Evolutionary conservation across 1,140 invertebrate genomes (phyloP).

Genomic region (Sinonovacula constricta): DNA sequence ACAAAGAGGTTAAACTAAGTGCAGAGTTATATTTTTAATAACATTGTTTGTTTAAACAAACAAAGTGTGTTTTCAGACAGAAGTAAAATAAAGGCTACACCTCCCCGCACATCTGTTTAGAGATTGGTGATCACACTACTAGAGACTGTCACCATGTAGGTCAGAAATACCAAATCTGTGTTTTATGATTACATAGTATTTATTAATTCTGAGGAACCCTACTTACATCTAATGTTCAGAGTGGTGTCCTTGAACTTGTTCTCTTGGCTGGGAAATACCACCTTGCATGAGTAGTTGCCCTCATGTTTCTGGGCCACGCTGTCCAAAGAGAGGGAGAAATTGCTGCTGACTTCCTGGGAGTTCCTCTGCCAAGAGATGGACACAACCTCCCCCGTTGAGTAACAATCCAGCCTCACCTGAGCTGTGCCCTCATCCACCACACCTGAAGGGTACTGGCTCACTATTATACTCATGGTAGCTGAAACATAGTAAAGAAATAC

Average conservation of each 20-base stretch:
- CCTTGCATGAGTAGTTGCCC: conserved; percentile 43
- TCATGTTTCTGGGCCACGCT: background rate
- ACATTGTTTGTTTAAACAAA: no score
- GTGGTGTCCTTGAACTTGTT: conserved; percentile 3
- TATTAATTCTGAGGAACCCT: no score
- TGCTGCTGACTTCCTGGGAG: background rate
- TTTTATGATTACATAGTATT: no score
- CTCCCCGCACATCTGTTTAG: no score
- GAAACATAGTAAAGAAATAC: no score
- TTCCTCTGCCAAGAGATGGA: conserved; percentile 22
- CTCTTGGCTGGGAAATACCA: background rate
- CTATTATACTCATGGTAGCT: background rate
- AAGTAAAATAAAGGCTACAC: no score
- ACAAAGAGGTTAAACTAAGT: no score
- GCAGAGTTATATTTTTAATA: no score
- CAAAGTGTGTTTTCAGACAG: no score
- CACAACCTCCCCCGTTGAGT: background rate
- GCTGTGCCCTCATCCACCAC: conserved; percentile 14
- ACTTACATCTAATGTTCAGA: conserved; percentile 50
- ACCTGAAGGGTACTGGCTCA: conserved; percentile 14
- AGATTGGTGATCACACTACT: no score
- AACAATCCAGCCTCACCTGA: conserved; percentile 14
- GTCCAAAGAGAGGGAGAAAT: background rate
- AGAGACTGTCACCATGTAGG: no score
- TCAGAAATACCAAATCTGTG: no score